Evolutionary conservation across 2,797 vertebrate species (phyloP), one percentile per base, ranked within the genome.

Genomic region (Molossus alvarezi): DNA sequence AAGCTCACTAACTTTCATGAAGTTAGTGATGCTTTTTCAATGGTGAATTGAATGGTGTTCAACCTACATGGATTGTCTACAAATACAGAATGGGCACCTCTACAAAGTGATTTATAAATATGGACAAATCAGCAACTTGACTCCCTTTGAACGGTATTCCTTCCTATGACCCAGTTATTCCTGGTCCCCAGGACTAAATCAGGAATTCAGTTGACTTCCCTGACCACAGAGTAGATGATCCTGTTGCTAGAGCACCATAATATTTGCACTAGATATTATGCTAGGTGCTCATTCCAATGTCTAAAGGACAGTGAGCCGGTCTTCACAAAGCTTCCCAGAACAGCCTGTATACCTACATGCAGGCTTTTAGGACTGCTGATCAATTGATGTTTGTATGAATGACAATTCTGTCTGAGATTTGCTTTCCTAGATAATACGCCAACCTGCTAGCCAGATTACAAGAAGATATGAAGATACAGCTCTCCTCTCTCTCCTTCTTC

Each of bases 391-490:
- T 45, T 90, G 18, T 48, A 25, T 33, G 53, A 76, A 41, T 72
- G 48, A 86, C 17, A 77, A 86, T 86, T 64, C n/a, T 71, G 37
- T 82, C 48, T 77, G 41, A 55, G 48, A 79, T 73, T 90, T 64
- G 27, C 48, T 77, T 82, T 89, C 20, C 55, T 27, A 60, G 69
- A 62, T 55, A 17, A 82, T n/a, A 65, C 57, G 80, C 29, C 29
- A 72, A 37, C 1, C 3, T 65, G 27, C 9, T 53, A 80, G 53
- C 51, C 21, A 76, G 27, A 18, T 86, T 81, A 29, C 10, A 69
- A 76, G 76, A 13, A 93, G 33, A 65, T 71, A 33, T 20, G 76
- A 13, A 93, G 33, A 65, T 71, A 33, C 15, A 41, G 25, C 5
- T 91, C 25, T 79, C 41, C 23, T 3, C 12, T 64, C 14, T 73